Conservation (phyloP, 1,140 invertebrate genomes). For the Drosophila pandora region DNA sequence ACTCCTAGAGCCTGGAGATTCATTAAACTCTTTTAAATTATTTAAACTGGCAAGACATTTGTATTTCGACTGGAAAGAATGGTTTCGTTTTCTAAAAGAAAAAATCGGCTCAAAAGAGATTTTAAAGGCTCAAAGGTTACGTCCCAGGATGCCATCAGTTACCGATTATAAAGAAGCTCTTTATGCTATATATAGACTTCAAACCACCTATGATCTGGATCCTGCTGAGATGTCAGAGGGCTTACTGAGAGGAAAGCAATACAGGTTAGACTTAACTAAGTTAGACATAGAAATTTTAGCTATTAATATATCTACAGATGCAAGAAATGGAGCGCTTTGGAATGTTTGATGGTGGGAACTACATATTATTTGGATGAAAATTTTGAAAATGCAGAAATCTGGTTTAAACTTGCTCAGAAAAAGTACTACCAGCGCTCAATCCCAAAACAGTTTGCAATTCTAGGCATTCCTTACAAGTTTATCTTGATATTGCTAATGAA, state of each 20-base stretch:
- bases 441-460: neutral
- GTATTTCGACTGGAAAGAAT: neutral
- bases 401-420: slow-evolving; percentile 22
- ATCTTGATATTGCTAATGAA: slow-evolving; percentile 21
- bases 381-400: slow-evolving; percentile 6
- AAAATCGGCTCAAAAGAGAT: neutral
- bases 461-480: neutral
- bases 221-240: slow-evolving; percentile 18
- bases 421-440: neutral
- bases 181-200: slow-evolving; percentile 16
- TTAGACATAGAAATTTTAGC: no score
- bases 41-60: slow-evolving; percentile 2
- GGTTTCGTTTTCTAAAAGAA: neutral
- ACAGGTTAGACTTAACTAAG: slow-evolving; percentile 1
- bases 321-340: slow-evolving; percentile 4
- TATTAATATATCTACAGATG: neutral
- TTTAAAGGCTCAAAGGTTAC: neutral
- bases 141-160: slow-evolving; percentile 12
- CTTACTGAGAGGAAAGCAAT: slow-evolving; percentile 7
- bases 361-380: slow-evolving; percentile 12
- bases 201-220: slow-evolving; percentile 20
- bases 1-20: neutral
- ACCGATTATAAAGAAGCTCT: slow-evolving; percentile 7
- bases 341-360: slow-evolving; percentile 11
- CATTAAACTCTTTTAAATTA: neutral